Evolutionary conservation across 2,113 vertebrate species (phyloP), one percentile per base, ranked within the genome.

Genomic region (Synodontis membranacea): DNA sequence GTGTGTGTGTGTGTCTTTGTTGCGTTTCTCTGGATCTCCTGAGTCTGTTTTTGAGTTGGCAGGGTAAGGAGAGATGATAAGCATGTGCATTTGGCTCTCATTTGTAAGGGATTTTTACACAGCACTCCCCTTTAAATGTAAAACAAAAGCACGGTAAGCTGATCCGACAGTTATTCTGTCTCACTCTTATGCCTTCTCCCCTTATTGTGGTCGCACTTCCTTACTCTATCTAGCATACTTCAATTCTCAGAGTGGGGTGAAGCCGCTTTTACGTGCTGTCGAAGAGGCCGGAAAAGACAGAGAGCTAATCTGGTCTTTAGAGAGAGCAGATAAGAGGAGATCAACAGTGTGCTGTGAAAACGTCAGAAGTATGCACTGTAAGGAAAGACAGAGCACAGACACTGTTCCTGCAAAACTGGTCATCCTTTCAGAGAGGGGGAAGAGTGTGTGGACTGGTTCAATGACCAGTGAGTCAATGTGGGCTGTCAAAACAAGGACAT

Each of bases 251-350:
- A 72, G 23, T 21, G 34, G 34, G 68, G 68, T 44, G 39, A 68
- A 50, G 25, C 74, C 46, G 83, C 37, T 25, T 74, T 58, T 19
- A 15, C 12, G 11, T 72, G 82, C 83, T 6, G 70, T 7, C 46
- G 23, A 64, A 39, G 50, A 42, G 70, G 37, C 10, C 9, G 5
- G 17, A 15, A 79, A 60, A 28, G 31, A 58, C 46, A 46, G 54
- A 58, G 68, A 54, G 62, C 62, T 88, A 62, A 76, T 82, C 34
- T 82, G 46, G 48, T 52, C 64, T 82, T 88, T 28, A 85, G 12
- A 70, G 50, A 37, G n/a, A 80, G 52, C 64, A 44, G 88, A 86
- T 80, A 86, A 84, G 64, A 64, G 66, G 23, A 56, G 84, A 82
- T 82, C 54, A 54, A 68, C 58, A 76, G 44, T 2, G 28, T 25